A percentile compares a stretch with the other conserved stretches of the same genome.
Evolutionary conservation across 2,797 vertebrate genomes (phyloP).

Genomic region (Podarcis lilfordi): DNA sequence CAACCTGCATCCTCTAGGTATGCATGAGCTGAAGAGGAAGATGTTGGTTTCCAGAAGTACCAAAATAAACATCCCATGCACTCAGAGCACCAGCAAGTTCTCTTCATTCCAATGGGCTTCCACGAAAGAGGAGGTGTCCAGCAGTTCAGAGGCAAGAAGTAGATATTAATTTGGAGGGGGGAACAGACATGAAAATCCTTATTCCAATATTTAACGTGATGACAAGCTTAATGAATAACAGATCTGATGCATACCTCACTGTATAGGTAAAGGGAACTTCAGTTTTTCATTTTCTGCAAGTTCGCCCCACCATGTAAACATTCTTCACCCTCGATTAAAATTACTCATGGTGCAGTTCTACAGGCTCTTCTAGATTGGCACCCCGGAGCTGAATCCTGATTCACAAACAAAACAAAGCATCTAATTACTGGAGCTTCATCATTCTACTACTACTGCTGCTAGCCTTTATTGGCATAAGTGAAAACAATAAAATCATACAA

Average conservation of each 20-base stretch:
- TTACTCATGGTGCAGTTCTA: conserved; percentile 46
- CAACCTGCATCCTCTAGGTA: not conserved
- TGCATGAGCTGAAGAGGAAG: not conserved
- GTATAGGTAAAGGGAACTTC: conserved; percentile 1
- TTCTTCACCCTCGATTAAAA: conserved; percentile 53
- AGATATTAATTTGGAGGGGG: not conserved
- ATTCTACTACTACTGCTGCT: conserved; percentile 19
- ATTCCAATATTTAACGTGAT: conserved; percentile 3
- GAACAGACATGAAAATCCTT: conserved; percentile 16
- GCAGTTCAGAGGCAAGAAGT: not conserved
- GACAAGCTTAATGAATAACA: conserved; percentile 32
- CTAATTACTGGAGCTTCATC: conserved; percentile 53
- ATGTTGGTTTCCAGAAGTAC: not conserved
- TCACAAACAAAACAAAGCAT: conserved; percentile 52
- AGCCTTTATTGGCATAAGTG: too few relatives aligned
- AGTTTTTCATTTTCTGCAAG: not conserved
- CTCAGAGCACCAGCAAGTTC: not conserved
- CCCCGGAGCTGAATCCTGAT: conserved; percentile 43
- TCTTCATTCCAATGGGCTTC: not conserved
- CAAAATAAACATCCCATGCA: not conserved
- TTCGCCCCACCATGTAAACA: conserved; percentile 24
- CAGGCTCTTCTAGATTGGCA: conserved; percentile 51
- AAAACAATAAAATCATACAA: too few relatives aligned
- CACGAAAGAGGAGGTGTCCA: not conserved
- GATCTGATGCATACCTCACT: conserved; percentile 14